Base-by-base conservation (phyloP, 2,113 vertebrate species). In the Leptocoma aspasia region DNA sequence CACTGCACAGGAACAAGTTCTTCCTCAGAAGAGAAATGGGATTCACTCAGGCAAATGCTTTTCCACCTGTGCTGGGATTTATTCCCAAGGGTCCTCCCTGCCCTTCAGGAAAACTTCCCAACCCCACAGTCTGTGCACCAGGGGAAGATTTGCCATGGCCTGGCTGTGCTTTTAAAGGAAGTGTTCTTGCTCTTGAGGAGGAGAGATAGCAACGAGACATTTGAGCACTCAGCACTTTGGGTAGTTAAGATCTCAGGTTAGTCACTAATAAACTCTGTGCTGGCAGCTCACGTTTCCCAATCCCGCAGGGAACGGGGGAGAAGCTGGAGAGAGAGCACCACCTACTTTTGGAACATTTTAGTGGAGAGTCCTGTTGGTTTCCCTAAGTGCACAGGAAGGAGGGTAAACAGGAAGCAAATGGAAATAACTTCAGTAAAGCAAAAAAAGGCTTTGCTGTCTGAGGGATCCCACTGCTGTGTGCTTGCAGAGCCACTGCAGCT, bases 291-390 rank as follows among this genome's bases (percentile, higher is more conserved):
- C 8, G 3, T 14, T 53, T 68, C 5, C 89, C 78, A 17, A 2
- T 20, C 63, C 66, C 0, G 0, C 80, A 11, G 87, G 61, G 92
- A 70, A 44, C 0, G 37, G 60, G n/a, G 49, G 42, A 86, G 86
- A 91, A 79, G 69, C 65, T 90, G 94, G 79, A 19, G 53, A 80
- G 53, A 90, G 66, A 95, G 96, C 96, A 92, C 92, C 92, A 86
- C 92, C 92, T 89, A 22, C 52, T 70, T 94, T 64, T 47, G 84
- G 87, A 94, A 87, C 52, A 0, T 11, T 69, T 91, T 2, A 15
- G 7, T 47, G 66, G 73, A 21, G 49, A 89, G 27, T 13, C 45
- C 6, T 45, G 10, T 2, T 33, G 15, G 8, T 54, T 94, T 73
- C 83, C 3, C 0, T n/a, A 8, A 73, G 33, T 1, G 77, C 65